phyloP scores from a whole-genome alignment of 2,888 invertebrate genomes.

The Ormyrus rosae region DNA sequence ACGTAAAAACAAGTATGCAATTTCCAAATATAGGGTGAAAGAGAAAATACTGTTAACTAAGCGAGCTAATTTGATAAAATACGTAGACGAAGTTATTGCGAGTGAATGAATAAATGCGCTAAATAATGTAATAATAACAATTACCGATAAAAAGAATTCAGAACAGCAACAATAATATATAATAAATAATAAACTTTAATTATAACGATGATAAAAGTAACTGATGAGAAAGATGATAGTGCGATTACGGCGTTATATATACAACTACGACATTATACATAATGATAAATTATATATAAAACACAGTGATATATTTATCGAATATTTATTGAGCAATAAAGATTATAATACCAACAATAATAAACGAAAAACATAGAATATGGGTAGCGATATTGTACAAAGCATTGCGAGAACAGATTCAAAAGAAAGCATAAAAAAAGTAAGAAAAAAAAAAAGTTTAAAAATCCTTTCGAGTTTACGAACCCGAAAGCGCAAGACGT shows the following conservation, averaged over 20 bases:
- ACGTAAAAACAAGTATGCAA: slow-evolving; percentile 47
- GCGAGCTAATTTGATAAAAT: slow-evolving; percentile 44
- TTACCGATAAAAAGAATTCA: slow-evolving; percentile 45
- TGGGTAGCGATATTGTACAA: slow-evolving; percentile 73
- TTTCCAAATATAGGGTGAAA: slow-evolving; percentile 42
- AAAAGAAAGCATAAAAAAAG: slow-evolving; percentile 51
- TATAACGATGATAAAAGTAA: slow-evolving; percentile 59
- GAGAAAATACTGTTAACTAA: slow-evolving; percentile 39
- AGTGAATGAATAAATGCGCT: slow-evolving; percentile 54
- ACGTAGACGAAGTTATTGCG: slow-evolving; percentile 29
- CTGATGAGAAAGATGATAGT: slow-evolving; percentile 61
- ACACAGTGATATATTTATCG: slow-evolving; percentile 74
- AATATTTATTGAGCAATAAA: slow-evolving; percentile 72
- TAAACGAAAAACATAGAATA: slow-evolving; percentile 43
- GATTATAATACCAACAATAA: slow-evolving; percentile 60
- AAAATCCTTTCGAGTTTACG: slow-evolving; percentile 41
- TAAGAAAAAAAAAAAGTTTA: slow-evolving; percentile 47
- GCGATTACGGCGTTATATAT: slow-evolving; percentile 58
- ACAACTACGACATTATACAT: slow-evolving; percentile 66
- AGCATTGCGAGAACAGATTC: slow-evolving; percentile 64
- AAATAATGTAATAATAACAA: slow-evolving; percentile 23
- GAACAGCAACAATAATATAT: slow-evolving; percentile 55
- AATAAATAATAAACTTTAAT: slow-evolving; percentile 56
- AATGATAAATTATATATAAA: slow-evolving; percentile 68
- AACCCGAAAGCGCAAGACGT: slow-evolving; percentile 21